A percentile compares a stretch with the other conserved stretches of the same genome.
phyloP scores from a whole-genome alignment of 2,797 vertebrate genomes.

The Eulemur rubriventer region DNA sequence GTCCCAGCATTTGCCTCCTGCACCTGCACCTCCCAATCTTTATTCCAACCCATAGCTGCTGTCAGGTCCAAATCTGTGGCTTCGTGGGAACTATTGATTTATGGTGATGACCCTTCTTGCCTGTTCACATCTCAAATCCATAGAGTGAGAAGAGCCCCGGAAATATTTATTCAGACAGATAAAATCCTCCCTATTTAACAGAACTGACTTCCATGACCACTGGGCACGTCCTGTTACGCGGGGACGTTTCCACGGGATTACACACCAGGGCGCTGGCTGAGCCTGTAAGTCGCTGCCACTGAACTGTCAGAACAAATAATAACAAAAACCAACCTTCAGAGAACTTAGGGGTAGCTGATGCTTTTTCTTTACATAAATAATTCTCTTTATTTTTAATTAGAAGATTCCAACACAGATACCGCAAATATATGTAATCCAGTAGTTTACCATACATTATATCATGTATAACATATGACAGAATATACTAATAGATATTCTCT shows the following conservation, averaged over 20 bases:
- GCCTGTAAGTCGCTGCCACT: not conserved
- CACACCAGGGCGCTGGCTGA: not conserved
- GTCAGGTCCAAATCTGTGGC: slow-evolving; percentile 45
- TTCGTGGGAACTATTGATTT: slow-evolving; percentile 49
- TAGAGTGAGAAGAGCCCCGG: not conserved
- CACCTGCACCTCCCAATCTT: not conserved
- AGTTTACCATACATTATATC: not conserved
- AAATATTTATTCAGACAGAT: slow-evolving; percentile 71
- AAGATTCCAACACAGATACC: not conserved
- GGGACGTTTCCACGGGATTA: slow-evolving; percentile 44
- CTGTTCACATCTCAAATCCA: slow-evolving; percentile 44
- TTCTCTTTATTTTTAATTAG: not conserved
- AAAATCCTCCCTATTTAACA: slow-evolving; percentile 57
- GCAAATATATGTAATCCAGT: not conserved
- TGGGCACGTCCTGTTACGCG: not conserved
- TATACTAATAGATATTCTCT: not conserved
- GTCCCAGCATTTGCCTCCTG: not conserved
- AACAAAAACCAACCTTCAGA: not conserved
- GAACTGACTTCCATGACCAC: slow-evolving; percentile 64
- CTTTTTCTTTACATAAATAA: not conserved
- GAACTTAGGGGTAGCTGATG: not conserved
- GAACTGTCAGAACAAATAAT: slow-evolving; percentile 58
- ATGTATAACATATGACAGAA: not conserved
- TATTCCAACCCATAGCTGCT: slow-evolving; percentile 38
- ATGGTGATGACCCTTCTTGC: slow-evolving; percentile 30